Conservation (phyloP, 30 jellyfish, hydroid and myxozoan genomes). For the Aurelia sp. region DNA sequence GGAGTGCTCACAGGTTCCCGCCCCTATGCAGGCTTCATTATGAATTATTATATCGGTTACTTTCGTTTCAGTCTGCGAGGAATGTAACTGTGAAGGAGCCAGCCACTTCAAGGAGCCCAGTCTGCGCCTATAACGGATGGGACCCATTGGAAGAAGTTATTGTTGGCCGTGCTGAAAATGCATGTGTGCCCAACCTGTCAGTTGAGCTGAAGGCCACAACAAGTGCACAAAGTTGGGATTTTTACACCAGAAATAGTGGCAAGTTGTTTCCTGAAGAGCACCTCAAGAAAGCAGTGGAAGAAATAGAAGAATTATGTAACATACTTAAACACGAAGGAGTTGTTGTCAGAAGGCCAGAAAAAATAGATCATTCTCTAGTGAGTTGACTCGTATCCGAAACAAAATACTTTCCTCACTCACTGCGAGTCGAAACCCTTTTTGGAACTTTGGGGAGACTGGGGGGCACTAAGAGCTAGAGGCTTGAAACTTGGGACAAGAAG, state of each 20-base stretch:
- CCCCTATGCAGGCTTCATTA: no score
- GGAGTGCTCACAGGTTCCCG: no score
- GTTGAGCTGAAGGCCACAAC: constrained; percentile 87
- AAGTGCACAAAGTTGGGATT: constrained; percentile 72
- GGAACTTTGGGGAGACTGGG: no score
- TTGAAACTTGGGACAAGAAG: no score
- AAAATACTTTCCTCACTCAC: no score
- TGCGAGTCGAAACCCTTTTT: no score
- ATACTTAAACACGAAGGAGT: constrained; percentile 86
- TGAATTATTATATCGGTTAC: no score
- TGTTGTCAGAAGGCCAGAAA: constrained; percentile 80
- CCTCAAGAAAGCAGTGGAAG: constrained; percentile 76
- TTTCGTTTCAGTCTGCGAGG: no score
- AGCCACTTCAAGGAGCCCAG: constrained; percentile 7
- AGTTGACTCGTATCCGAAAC: no score
- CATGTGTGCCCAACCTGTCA: constrained; percentile 74
- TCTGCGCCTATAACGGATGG: constrained; percentile 83
- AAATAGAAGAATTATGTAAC: constrained; percentile 83
- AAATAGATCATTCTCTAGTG: constrained; percentile 64
- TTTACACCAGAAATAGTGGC: constrained; percentile 68
- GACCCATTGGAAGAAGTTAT: constrained; percentile 92
- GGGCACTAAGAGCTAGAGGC: no score
- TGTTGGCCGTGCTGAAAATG: constrained; percentile 90
- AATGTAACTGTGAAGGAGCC: no score
- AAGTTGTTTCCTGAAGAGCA: constrained; percentile 64